Evolutionary conservation across 2,113 vertebrate species (phyloP).

Genomic region (Corythornis vintsioides): DNA sequence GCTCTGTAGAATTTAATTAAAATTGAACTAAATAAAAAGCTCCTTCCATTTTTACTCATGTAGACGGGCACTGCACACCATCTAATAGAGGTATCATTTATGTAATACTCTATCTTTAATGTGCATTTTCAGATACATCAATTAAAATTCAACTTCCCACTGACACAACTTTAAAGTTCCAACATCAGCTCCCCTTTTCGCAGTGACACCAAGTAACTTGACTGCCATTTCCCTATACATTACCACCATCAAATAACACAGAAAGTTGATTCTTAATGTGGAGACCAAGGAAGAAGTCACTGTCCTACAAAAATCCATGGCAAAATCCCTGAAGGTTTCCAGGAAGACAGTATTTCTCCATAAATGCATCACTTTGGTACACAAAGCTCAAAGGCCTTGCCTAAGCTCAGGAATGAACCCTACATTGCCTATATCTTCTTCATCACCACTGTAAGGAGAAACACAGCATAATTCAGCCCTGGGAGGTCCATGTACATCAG

Average conservation of each 20-base stretch:
- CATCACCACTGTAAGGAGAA: not conserved
- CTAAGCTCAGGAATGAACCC: not conserved
- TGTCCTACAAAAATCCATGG: not conserved
- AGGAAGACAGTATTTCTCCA: not conserved
- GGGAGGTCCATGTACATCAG: too few relatives aligned
- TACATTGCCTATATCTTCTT: fast-evolving
- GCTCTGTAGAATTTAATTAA: constrained; percentile 74
- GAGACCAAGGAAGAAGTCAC: not conserved
- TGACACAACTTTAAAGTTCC: not conserved
- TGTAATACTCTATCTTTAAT: not conserved
- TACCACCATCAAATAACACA: not conserved
- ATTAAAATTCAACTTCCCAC: not conserved
- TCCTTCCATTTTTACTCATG: constrained; percentile 3
- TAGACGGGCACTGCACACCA: not conserved
- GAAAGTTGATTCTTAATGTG: not conserved
- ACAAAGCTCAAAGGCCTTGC: not conserved
- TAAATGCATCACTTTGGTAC: not conserved
- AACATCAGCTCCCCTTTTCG: not conserved
- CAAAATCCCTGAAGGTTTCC: not conserved
- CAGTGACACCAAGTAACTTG: not conserved
- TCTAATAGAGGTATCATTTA: not conserved
- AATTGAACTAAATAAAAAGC: constrained; percentile 43
- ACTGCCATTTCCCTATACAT: not conserved
- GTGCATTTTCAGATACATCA: not conserved
- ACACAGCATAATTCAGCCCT: not conserved